Base-by-base conservation (phyloP, 2,797 vertebrate species). In the Moxostoma hubbsi region DNA sequence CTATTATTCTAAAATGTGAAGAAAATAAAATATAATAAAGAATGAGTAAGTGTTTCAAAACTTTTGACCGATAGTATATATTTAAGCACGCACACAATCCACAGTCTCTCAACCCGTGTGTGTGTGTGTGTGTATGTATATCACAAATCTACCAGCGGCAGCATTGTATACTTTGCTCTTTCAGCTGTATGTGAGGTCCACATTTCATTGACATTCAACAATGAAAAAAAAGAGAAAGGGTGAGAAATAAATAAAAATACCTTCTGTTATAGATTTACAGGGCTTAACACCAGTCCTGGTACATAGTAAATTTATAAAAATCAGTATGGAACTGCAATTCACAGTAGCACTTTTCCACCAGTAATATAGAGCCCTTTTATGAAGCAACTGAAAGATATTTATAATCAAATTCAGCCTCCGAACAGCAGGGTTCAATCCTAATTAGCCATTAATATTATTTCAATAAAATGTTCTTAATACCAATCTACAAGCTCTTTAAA, bases 201-300 rank as follows among this genome's bases (percentile, higher is more conserved):
- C 54, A 77, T 50, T 68, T 13, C 64, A 51, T 59, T 65, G 7
- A 50, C 64, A 59, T 51, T 51, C 64, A 51, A 13, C 7, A 43
- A 10, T 0, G 7, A 67, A 13, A 66, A 18, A 50, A 59, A 13
- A 16, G 16, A 51, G 18, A 68, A 9, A 76, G 46, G 18, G 13
- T 36, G 63, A 76, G 64, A 76, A 59, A 67, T 58, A 68, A 68
- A 77, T 68, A 68, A 46, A 77, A 59, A 59, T 43, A 45, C 16
- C 64, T 59, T 59, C 46, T 16, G 18, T 68, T 16, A 50, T 58
- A 59, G 54, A 67, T 59, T 50, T 55, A 58, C 74, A 36, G 53
- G 18, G 64, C 55, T 68, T 50, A 67, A 76, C 46, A 49, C 53
- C 74, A 59, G 69, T 71, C 54, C 54, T 47, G 1, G 55, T 43